These are phyloP conservation scores for Tursiops truncatus DNA, from an alignment of 2,113 vertebrate species.

Conservation along the genomic window DNA sequence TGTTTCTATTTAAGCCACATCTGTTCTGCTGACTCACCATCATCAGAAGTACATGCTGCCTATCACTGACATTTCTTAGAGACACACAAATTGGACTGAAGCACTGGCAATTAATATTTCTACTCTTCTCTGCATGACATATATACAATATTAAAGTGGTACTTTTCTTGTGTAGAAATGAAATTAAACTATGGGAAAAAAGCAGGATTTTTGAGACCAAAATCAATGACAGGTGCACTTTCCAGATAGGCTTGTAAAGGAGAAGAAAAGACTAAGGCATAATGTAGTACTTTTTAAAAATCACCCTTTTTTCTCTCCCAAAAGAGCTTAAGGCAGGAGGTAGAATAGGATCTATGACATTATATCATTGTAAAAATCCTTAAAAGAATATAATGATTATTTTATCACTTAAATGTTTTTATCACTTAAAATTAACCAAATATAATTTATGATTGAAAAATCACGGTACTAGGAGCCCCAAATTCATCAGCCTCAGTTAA, in stretches of 20 bases:
- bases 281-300: not conserved
- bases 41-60: not conserved
- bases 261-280: not conserved
- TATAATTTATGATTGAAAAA: not conserved
- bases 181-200: conserved; percentile 41
- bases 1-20: not conserved
- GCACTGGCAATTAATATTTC: conserved; percentile 57
- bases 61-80: conserved; percentile 13
- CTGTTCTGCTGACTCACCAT: conserved; percentile 59
- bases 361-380: not conserved
- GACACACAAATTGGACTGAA: conserved; percentile 15
- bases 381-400: not conserved
- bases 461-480: not conserved
- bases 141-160: not conserved
- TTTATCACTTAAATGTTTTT: not conserved
- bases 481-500: not conserved
- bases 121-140: conserved; percentile 1
- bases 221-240: conserved; percentile 29
- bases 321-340: not conserved
- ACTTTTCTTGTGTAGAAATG: conserved; percentile 16
- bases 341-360: not conserved
- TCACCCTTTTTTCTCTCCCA: not conserved
- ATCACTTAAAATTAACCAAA: conserved; percentile 29
- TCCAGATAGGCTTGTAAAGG: not conserved
- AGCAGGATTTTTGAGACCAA: not conserved